Conservation (phyloP, 2,113 vertebrate species). For the Hirundichthys speculiger region DNA sequence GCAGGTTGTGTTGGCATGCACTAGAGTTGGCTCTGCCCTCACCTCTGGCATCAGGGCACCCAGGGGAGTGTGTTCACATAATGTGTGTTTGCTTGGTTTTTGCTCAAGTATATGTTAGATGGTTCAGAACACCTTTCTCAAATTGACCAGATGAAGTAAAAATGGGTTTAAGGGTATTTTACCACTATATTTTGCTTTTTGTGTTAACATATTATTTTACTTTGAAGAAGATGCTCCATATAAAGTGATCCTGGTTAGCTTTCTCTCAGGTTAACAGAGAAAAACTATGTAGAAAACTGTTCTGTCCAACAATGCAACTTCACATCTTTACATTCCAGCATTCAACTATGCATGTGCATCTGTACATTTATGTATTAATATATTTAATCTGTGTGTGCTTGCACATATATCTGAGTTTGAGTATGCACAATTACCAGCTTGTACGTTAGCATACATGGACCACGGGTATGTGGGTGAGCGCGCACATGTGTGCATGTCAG, state of each 20-base stretch:
- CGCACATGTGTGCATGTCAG: conserved; percentile 53
- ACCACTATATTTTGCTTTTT: too few relatives aligned
- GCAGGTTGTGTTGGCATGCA: conserved; percentile 81
- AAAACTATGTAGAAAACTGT: too few relatives aligned
- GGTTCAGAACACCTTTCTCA: not conserved
- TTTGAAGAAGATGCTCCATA: too few relatives aligned
- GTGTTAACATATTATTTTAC: not conserved
- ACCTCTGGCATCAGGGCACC: conserved; percentile 78
- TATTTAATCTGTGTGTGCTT: too few relatives aligned
- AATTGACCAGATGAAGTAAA: not conserved
- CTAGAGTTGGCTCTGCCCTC: conserved; percentile 75
- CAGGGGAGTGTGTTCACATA: conserved; percentile 49
- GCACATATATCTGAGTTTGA: not conserved
- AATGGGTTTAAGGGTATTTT: too few relatives aligned
- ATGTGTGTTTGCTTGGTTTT: not conserved
- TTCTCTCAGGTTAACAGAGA: too few relatives aligned
- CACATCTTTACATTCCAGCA: conserved; percentile 7
- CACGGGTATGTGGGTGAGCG: conserved; percentile 2
- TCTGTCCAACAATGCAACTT: not conserved
- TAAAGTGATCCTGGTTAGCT: not conserved
- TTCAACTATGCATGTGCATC: not conserved
- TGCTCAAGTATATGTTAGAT: not conserved
- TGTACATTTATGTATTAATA: too few relatives aligned
- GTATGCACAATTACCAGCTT: conserved; percentile 7
- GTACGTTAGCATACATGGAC: not conserved